Conservation (phyloP, 2,113 vertebrate genomes). For the Lynx canadensis region DNA sequence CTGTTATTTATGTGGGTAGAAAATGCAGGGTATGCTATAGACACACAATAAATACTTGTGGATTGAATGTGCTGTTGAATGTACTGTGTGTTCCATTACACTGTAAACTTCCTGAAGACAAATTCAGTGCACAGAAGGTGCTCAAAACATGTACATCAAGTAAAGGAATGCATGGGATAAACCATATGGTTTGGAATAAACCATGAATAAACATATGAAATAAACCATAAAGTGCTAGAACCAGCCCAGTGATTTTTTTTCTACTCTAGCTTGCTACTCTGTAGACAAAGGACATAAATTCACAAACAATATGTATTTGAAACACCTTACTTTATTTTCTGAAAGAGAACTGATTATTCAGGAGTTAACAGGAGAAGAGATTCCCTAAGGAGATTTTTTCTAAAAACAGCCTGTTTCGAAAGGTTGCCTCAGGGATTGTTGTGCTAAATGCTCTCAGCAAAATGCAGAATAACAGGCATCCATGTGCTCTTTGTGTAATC, state of each 20-base stretch:
- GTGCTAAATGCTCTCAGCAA: not conserved
- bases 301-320: not conserved
- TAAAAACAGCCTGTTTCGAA: not conserved
- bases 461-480: not conserved
- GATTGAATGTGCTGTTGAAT: not conserved
- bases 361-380: not conserved
- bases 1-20: not conserved
- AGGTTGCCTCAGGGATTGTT: not conserved
- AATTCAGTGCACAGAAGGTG: not conserved
- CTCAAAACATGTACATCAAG: not conserved
- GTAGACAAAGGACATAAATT: not conserved
- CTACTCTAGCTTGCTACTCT: not conserved
- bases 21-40: not conserved
- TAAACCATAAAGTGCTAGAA: not conserved
- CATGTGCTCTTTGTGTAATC: not conserved
- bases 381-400: slow-evolving; percentile 3
- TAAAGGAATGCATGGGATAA: not conserved
- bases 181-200: not conserved
- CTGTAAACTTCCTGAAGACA: not conserved
- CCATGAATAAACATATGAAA: not conserved
- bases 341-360: not conserved
- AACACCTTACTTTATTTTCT: not conserved
- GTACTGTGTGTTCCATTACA: not conserved
- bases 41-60: not conserved
- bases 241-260: not conserved